Evolutionary conservation across 2,113 vertebrate species (phyloP), one percentile per base, ranked within the genome.

Genomic region (Ramphastos sulfuratus): DNA sequence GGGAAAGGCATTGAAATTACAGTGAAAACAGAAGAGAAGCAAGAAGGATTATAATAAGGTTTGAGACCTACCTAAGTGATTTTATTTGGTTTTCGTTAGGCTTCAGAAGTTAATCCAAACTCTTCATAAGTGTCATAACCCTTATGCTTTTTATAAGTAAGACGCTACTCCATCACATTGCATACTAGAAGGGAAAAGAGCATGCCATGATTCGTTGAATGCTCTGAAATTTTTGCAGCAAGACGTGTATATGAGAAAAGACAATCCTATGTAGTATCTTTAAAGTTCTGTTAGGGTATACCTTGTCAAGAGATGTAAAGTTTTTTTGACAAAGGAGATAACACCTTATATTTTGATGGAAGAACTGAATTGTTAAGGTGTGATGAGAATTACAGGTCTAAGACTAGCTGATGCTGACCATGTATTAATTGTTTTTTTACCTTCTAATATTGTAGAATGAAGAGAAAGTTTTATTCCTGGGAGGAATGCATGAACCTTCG

Each of bases 401-500:
- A 69, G 42, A 65, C 30, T 74, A 89, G 25, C n/a, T 93, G 37
- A 55, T 80, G 83, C 23, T 95, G 67, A 94, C 33, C 7, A 6
- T 46, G 9, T 35, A 11, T 91, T 96, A 96, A 54, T 95, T 30
- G 10, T 27, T n/a, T 50, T 82, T 85, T 89, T 60, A 7, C 46
- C 15, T 67, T 97, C 52, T 94, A 42, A 76, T 95, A 18, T 78
- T 78, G 31, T 63, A 99, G 99, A 97, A 99, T 99, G 99, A 99
- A 99, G 98, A 98, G 98, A 59, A 99, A 99, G 92, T 99, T 99
- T 96, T 99, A 99, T 96, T 99, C 99, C 59, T 99, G 99, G 99
- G 99, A 99, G 87, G 99, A 99, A 97, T 99, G 99, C 91, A 99
- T 99, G 98, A 99, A 99, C 96, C 98, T 99, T 92, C 98, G 99